A percentile compares a stretch with the other conserved stretches of the same genome.
These are phyloP conservation scores for Stegophylla sp. DNA, from an alignment of 2,888 invertebrate species.

Conservation along the genomic window DNA sequence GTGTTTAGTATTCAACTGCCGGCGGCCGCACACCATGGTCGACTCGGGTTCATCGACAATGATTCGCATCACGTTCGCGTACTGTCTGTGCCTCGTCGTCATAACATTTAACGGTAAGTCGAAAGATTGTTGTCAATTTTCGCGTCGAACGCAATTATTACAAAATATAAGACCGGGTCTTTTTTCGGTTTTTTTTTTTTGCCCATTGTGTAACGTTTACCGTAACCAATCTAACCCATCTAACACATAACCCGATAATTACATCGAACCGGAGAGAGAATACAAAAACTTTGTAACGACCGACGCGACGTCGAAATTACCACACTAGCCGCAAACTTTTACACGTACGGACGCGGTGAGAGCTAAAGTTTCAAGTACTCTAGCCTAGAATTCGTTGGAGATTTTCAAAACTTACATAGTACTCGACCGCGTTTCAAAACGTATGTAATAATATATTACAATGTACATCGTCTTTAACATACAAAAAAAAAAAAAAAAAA, in stretches of 20 bases:
- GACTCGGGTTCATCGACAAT: background rate
- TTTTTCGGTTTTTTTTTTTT: too few relatives aligned
- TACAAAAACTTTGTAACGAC: slow-evolving; percentile 18
- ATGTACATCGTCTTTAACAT: too few relatives aligned
- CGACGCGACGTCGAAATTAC: background rate
- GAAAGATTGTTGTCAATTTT: background rate
- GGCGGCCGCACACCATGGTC: background rate
- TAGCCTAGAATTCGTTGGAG: too few relatives aligned
- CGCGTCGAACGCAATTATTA: too few relatives aligned
- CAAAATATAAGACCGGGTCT: background rate
- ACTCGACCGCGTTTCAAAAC: too few relatives aligned
- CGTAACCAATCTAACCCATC: background rate
- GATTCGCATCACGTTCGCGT: slow-evolving; percentile 9
- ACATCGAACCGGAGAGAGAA: background rate
- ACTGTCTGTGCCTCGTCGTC: background rate
- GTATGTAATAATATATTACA: too few relatives aligned
- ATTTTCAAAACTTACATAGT: too few relatives aligned
- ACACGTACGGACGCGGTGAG: too few relatives aligned
- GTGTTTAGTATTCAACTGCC: slow-evolving; percentile 24
- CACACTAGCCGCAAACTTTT: too few relatives aligned
- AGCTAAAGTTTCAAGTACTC: too few relatives aligned
- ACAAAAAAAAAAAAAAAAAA: too few relatives aligned
- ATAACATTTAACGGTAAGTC: slow-evolving; percentile 23
- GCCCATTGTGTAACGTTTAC: background rate
- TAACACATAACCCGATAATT: too few relatives aligned